phyloP scores from a whole-genome alignment of 2,888 invertebrate species.

The Iselma pallidipennis region DNA sequence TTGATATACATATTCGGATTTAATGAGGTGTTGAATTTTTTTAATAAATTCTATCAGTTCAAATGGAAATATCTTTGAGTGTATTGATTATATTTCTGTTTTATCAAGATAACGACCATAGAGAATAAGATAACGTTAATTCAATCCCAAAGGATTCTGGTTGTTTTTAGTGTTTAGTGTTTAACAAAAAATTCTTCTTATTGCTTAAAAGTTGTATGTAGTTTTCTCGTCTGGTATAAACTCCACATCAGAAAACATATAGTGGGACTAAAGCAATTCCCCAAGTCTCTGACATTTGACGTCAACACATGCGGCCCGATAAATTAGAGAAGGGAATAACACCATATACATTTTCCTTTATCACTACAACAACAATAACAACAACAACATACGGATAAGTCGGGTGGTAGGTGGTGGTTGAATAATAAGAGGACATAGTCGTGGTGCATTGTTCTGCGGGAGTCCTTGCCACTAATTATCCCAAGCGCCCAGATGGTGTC shows the following conservation, averaged over 20 bases:
- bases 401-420: not conserved
- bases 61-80: not conserved
- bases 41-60: slow-evolving; percentile 9
- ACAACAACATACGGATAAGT: not conserved
- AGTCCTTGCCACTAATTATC: slow-evolving; percentile 41
- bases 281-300: slow-evolving; percentile 48
- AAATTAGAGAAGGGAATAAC: slow-evolving; percentile 51
- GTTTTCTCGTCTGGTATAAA: not conserved
- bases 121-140: too few relatives aligned
- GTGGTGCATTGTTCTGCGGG: slow-evolving; percentile 40
- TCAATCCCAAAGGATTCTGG: not conserved
- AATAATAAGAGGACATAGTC: too few relatives aligned
- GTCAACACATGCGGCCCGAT: slow-evolving; percentile 48
- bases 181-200: too few relatives aligned
- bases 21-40: slow-evolving; percentile 30
- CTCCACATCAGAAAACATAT: slow-evolving; percentile 53
- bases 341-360: too few relatives aligned
- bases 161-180: too few relatives aligned
- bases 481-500: slow-evolving; percentile 39
- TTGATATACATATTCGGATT: slow-evolving; percentile 21
- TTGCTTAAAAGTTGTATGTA: not conserved
- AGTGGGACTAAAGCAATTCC: slow-evolving; percentile 51
- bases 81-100: too few relatives aligned
- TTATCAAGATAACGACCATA: too few relatives aligned
- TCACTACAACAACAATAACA: too few relatives aligned